Evolutionary conservation across 92 coral and sea anemone species (phyloP), one percentile per base, ranked within the genome.

Genomic region (Palythoa grandis): DNA sequence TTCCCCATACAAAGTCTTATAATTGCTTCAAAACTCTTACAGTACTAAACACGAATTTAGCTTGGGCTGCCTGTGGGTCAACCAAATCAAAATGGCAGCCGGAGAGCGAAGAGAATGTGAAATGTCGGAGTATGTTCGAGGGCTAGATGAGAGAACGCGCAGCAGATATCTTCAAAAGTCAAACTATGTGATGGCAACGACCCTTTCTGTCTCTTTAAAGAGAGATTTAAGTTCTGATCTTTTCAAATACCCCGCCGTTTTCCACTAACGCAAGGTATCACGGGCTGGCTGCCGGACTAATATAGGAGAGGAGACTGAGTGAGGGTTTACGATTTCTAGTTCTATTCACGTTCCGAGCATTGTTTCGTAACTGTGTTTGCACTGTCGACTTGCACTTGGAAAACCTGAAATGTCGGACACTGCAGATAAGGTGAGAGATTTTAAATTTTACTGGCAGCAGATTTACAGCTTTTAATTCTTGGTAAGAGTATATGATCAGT

Each of bases 351-450:
- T 29, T 29, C 1, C 35, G 35, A 29, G 35, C 1, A 1, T 29
- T 29, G 35, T 29, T 29, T 29, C 35, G 35, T 29, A 29, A 29
- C 1, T 1, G 1, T 29, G 35, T 29, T 29, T 29, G 35, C 35
- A 29, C 35, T 29, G 1, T 29, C 35, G 35, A 1, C 0, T 29
- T 29, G 35, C 1, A 29, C 35, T 29, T 29, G 35, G 35, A 29
- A 29, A 29, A 29, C 35, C 35, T 29, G 29, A 63, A 63, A 88
- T 88, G 91, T 43, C 88, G 69, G 91, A 83, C 70, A 83, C 88
- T 20, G 54, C 79, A 39, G 82, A 82, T 47, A 83, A 88, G 91
- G 91, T 88, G 76, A 88, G 84, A 19, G 10, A 15, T 71, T 10
- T 43, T 77, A 35, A 12, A 19, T 22, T 61, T 6, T 3, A 19